Evolutionary conservation across 2,113 vertebrate genomes (phyloP).

Genomic region (Oryzias celebensis): DNA sequence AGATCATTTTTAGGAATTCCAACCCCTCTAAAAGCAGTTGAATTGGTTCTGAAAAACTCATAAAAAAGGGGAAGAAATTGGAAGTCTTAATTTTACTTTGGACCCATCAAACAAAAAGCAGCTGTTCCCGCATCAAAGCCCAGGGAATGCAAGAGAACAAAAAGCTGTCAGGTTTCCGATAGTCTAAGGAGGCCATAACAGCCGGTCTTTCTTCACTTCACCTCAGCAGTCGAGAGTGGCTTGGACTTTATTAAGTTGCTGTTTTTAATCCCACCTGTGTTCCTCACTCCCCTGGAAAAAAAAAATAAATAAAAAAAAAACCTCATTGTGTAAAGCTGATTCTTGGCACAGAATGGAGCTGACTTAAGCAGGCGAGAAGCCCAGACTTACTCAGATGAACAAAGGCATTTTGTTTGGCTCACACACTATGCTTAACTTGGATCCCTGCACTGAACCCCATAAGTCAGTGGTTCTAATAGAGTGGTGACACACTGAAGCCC

Average conservation of each 20-base stretch:
- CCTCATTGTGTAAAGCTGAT: conserved; percentile 15
- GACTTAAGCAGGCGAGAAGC: conserved; percentile 5
- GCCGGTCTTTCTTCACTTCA: conserved; percentile 14
- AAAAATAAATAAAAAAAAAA: neutral
- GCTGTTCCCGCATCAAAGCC: conserved; percentile 33
- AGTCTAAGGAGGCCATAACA: conserved; percentile 1
- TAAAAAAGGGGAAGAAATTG: conserved; percentile 49
- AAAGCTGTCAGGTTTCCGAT: conserved; percentile 16
- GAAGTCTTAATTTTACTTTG: conserved; percentile 49
- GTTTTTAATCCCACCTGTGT: conserved; percentile 27
- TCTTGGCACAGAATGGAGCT: conserved; percentile 23
- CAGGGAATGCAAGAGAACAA: conserved; percentile 7
- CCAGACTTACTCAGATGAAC: conserved; percentile 25
- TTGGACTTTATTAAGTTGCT: conserved; percentile 34
- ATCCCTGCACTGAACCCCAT: conserved; percentile 31
- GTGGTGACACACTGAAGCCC: conserved; percentile 14
- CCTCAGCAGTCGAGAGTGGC: conserved; percentile 15
- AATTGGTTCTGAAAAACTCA: conserved; percentile 64
- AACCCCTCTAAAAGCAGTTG: conserved; percentile 60
- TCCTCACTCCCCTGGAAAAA: neutral
- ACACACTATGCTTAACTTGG: conserved; percentile 8
- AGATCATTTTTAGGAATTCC: conserved; percentile 49
- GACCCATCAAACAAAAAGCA: conserved; percentile 26
- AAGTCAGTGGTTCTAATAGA: conserved; percentile 37
- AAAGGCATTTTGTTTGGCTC: conserved; percentile 44